Base-by-base conservation (phyloP, 2,113 vertebrate species). In the Isichthys henryi region DNA sequence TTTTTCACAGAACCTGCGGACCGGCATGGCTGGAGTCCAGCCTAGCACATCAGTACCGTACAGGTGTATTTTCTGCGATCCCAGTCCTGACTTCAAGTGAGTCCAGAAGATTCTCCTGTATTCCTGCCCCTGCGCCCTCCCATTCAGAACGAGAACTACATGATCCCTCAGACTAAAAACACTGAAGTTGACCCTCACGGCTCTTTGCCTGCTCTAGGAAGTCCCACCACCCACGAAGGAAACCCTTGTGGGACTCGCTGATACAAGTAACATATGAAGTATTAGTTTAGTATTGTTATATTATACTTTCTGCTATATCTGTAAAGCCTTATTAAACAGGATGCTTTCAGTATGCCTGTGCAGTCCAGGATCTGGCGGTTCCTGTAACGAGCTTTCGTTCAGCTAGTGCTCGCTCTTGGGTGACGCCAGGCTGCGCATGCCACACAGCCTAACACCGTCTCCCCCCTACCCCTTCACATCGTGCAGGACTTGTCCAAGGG, bases 401-500 rank as follows among this genome's bases (percentile, higher is more conserved):
- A 17, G 70, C 70, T 39, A 7, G 13, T 39, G 15, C 19, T 10
- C 2, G 21, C 82, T 48, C 45, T 77, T 31, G 10, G 15, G 7
- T 6, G 50, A 5, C 5, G 31, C 13, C 86, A 13, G 62, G 7
- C 53, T 88, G 8, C 31, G 45, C 87, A 0, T 21, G 15, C 17
- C 52, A 53, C 17, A 21, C 52, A 53, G 52, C 52, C 52, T 53
- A 5, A 15, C 43, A 0, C 53, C 53, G 1, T 45, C 9, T 6
- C 19, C 19, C 53, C 17, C 43, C 53, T 4, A 56, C 31, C 52
- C 82, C 82, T 92, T 96, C 95, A 99, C 98, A 99, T 99, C 86
- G 98, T 99, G 95, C 98, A 99, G 91, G 98, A 98, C 94, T 98
- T 99, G 95, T 99, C 98, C 48, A 97, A 92, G 58, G 98, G 95